Evolutionary conservation across 1,140 invertebrate genomes (phyloP).

Genomic region (Scaptodrosophila lebanonensis): DNA sequence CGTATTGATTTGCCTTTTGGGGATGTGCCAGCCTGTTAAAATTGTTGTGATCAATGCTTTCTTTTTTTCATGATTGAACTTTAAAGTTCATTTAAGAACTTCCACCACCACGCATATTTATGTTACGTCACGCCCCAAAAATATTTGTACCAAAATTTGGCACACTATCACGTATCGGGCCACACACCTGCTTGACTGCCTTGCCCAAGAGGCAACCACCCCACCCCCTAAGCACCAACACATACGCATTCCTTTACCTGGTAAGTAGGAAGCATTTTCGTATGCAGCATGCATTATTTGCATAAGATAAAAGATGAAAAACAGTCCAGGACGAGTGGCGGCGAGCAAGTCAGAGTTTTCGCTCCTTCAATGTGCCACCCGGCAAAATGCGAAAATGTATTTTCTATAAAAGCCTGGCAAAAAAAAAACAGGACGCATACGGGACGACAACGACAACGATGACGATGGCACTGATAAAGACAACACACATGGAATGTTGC

Average conservation of each 20-base stretch:
- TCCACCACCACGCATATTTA: slow-evolving; percentile 32
- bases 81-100: slow-evolving; percentile 47
- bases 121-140: slow-evolving; percentile 50
- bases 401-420: slow-evolving; percentile 61
- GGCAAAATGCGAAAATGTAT: slow-evolving; percentile 57
- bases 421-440: slow-evolving; percentile 30
- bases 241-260: slow-evolving; percentile 45
- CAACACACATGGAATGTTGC: slow-evolving; percentile 54
- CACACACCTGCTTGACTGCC: too few species aligned
- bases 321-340: slow-evolving; percentile 5
- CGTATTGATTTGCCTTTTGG: slow-evolving; percentile 60
- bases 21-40: slow-evolving; percentile 32
- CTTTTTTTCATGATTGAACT: slow-evolving; percentile 29
- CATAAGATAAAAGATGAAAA: slow-evolving; percentile 66
- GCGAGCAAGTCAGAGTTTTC: slow-evolving; percentile 7
- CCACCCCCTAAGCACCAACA: slow-evolving; percentile 6
- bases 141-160: slow-evolving; percentile 60
- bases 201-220: too few species aligned
- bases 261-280: slow-evolving; percentile 21
- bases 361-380: slow-evolving; percentile 29
- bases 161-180: slow-evolving; percentile 62
- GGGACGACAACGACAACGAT: slow-evolving; percentile 13
- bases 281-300: slow-evolving; percentile 67
- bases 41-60: not conserved
- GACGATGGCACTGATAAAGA: slow-evolving; percentile 66